Evolutionary conservation across 2,113 vertebrate species (phyloP), one percentile per base, ranked within the genome.

Genomic region (Calidris pugnax): DNA sequence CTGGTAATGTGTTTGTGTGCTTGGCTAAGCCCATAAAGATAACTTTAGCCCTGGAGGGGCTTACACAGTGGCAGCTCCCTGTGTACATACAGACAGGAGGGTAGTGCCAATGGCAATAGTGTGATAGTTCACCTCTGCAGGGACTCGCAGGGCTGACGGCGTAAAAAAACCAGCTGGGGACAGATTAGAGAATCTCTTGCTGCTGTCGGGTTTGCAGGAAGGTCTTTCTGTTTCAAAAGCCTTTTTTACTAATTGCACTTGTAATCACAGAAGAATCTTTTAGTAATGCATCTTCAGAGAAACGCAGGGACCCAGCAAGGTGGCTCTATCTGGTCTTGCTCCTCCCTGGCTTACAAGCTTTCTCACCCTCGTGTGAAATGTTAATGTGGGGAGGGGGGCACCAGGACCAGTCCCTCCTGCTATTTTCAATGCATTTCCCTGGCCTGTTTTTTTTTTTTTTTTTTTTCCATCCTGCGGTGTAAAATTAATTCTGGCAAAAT

Each of bases 401-500:
- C 27, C 14, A 53, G 14, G 15, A 35, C 39, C 51, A 5, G 5
- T 21, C 68, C 59, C 41, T 85, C 71, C 64, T 77, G 69, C 80
- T 41, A 33, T 39, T 86, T 75, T 56, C 55, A 74, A 8, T 91
- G 78, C 43, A 22, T 88, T 93, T 91, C 64, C 80, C 67, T 66
- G 71, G 66, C 24, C 51, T 77, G 33, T 27, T 81, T 96, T 41
- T 41, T 39, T 43, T 68, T 89, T 90, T 27, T 81, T 96, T 41
- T 41, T 39, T 43, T 68, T 89, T 90, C 41, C 59, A 68, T 72
- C 87, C 82, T 92, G 82, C 43, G 23, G 37, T 21, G 28, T 53
- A 68, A 93, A 92, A 93, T 91, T 94, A 84, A 95, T 97, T 95
- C 94, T 75, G 75, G 64, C 47, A 33, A 95, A 88, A 83, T 51